Base-by-base conservation (phyloP, 2,797 vertebrate species). In the Eupleurogrammus muticus region DNA sequence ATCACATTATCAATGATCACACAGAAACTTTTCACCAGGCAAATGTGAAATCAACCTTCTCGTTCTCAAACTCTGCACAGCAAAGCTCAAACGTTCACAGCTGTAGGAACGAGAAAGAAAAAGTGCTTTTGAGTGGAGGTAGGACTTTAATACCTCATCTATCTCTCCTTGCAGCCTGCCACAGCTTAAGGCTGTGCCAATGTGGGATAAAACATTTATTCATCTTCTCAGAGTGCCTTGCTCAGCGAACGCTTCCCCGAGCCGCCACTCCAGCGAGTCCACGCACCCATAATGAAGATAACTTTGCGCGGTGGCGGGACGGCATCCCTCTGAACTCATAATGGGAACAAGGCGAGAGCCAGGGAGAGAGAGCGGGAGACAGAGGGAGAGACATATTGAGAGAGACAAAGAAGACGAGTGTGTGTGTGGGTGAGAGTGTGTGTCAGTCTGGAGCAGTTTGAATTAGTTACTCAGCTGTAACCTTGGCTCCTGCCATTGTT, bases 401-500 rank as follows among this genome's bases (percentile, higher is more conserved):
- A 69, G 84, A 87, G 85, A 91, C 82, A 89, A 85, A 88, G 69
- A 78, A 68, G 80, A 81, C 62, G 50, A 80, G 75, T 34, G 76
- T 61, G 79, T 73, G 82, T 54, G 77, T 10, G 36, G 21, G 38
- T 48, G 66, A 52, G 79, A 5, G 82, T 70, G 73, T 73, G 81
- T 65, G 85, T 85, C 82, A 82, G 84, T 86, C 77, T 66, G 42
- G 77, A 83, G 87, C 77, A 74, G 81, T 90, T 79, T 88, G 89
- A 92, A 90, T 92, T 83, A 91, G 92, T 92, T 89, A 91, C 90
- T 89, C 86, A 90, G 89, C 89, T 86, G 81, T 90, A 90, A 91
- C 92, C 92, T 92, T 91, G 91, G 90, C 89, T 90, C 82, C 85
- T 76, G 84, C 87, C 84, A 90, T 90, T 92, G 90, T 92, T 83